Percentiles rank a stretch among this genome's conserved stretches.
These are phyloP conservation scores for Nyctibius bracteatus DNA, from an alignment of 2,113 vertebrate species.

Conservation along the genomic window DNA sequence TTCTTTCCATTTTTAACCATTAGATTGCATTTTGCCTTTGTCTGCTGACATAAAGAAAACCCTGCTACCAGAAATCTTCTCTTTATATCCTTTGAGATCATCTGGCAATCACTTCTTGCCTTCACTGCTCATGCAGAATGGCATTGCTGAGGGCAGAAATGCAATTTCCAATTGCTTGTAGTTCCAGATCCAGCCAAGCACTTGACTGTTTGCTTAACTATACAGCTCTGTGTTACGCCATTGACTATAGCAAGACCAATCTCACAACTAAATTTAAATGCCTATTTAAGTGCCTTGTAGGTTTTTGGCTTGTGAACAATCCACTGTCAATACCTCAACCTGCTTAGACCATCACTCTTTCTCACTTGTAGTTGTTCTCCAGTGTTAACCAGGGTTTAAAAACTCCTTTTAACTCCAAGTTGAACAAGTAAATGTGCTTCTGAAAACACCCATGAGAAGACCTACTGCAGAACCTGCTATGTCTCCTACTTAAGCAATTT, in stretches of 20 bases:
- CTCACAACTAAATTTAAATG: constrained; percentile 5
- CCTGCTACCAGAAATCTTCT: not conserved
- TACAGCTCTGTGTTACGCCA: not conserved
- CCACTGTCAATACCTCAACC: not conserved
- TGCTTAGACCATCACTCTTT: not conserved
- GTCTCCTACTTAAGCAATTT: not conserved
- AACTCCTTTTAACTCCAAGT: not conserved
- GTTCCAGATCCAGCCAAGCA: not conserved
- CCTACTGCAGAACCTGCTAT: not conserved
- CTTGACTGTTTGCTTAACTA: not conserved
- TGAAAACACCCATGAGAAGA: constrained; percentile 7
- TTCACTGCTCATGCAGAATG: not conserved
- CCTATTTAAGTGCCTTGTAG: not conserved
- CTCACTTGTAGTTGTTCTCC: not conserved
- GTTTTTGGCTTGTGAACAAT: constrained; percentile 15
- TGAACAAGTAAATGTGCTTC: not conserved
- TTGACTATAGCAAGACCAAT: not conserved
- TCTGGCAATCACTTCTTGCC: not conserved
- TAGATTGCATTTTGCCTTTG: not conserved
- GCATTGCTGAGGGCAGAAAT: not conserved
- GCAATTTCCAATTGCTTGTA: not conserved
- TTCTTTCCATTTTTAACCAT: not conserved
- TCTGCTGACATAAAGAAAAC: not conserved
- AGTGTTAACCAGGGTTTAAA: not conserved
- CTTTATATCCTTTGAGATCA: not conserved